A percentile compares a stretch with the other conserved stretches of the same genome.
These are phyloP conservation scores for Eupelmus urozonus DNA, from an alignment of 2,888 invertebrate genomes.

Conservation along the genomic window DNA sequence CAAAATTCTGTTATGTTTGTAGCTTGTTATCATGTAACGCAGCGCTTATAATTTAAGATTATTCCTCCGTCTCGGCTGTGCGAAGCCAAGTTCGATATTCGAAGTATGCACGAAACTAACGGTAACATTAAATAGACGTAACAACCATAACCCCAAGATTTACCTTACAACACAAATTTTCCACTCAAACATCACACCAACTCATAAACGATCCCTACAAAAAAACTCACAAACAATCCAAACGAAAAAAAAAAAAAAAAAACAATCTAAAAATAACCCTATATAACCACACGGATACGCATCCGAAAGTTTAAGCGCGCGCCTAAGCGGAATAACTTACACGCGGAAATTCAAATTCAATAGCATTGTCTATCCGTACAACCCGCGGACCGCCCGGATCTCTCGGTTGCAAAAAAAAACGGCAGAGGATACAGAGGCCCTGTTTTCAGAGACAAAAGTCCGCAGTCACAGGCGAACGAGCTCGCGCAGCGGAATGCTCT, in stretches of 20 bases:
- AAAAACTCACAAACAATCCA: too few species aligned
- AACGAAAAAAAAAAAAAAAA: too few species aligned
- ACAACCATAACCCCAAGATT: too few species aligned
- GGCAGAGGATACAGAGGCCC: neutral
- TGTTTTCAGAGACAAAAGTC: neutral
- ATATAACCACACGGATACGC: neutral
- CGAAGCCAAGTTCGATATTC: neutral
- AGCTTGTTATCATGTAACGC: too few species aligned
- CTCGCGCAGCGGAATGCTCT: conserved; percentile 32
- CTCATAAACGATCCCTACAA: too few species aligned
- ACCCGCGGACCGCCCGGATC: neutral
- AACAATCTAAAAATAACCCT: neutral
- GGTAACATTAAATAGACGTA: neutral
- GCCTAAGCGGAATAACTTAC: conserved; percentile 6
- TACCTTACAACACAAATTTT: too few species aligned
- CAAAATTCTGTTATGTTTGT: too few species aligned
- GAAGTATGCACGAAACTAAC: neutral
- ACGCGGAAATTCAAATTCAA: conserved; percentile 41
- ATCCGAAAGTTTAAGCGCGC: neutral
- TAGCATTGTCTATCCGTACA: conserved; percentile 4
- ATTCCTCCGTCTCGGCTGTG: too few species aligned
- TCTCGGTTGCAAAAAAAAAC: neutral
- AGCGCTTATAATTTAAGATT: too few species aligned
- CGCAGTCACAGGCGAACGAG: conserved; percentile 46
- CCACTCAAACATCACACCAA: too few species aligned